These are phyloP conservation scores for Chaetodon auriga DNA, from an alignment of 2,113 vertebrate genomes.

Conservation along the genomic window DNA sequence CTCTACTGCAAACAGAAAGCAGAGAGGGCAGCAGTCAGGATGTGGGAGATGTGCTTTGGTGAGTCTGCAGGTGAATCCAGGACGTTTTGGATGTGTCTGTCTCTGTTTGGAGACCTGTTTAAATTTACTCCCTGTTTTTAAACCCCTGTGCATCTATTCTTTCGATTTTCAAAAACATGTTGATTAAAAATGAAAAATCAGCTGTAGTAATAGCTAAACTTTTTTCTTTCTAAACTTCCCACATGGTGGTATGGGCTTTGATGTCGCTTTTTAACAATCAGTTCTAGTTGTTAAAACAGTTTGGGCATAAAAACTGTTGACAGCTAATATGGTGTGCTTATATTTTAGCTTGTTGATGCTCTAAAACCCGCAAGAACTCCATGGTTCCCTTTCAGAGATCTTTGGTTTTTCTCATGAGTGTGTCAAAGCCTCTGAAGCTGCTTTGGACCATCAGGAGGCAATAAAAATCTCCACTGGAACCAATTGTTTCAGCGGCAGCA, in stretches of 20 bases:
- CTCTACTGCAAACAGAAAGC: constrained; percentile 59
- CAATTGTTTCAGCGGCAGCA: not conserved
- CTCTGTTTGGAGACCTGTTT: not conserved
- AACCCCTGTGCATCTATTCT: not conserved
- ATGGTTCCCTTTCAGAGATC: not conserved
- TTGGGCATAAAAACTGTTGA: not conserved
- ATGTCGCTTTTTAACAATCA: not conserved
- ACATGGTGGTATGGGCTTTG: no score
- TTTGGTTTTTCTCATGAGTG: not conserved
- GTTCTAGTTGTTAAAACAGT: not conserved
- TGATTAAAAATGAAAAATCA: not conserved
- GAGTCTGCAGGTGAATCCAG: constrained; percentile 62
- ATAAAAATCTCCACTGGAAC: not conserved
- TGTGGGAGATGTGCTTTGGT: constrained; percentile 27
- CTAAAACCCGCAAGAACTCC: not conserved
- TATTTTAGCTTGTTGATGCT: not conserved
- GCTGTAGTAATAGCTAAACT: not conserved
- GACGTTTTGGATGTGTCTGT: not conserved
- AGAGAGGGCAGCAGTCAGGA: constrained; percentile 33
- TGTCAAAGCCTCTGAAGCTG: not conserved
- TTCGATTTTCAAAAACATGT: not conserved
- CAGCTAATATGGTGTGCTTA: not conserved
- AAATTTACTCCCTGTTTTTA: not conserved
- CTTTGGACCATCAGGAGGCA: not conserved
- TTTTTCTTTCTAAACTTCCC: not conserved